Evolutionary conservation across 2,888 invertebrate genomes (phyloP), one percentile per base, ranked within the genome.

Genomic region (Lithophane ornitopus): DNA sequence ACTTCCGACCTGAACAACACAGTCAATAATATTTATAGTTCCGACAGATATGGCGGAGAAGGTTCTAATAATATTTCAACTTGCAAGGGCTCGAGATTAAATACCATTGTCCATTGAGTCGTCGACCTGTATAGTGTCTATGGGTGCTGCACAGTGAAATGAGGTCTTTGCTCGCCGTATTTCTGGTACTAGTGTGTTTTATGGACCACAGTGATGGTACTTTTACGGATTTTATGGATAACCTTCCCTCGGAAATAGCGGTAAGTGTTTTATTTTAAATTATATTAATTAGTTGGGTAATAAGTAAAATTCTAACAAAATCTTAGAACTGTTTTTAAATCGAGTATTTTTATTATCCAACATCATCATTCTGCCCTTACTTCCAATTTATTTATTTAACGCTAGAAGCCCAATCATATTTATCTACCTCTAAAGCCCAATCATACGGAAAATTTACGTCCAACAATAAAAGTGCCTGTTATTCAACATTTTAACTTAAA

Each of bases 241-340:
- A 80, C n/a, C 12, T 87, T 11, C 82, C 87, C 0, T 1, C 14
- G 0, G 86, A 85, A 16, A 41, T 88, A 3, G 65, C 68, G 41
- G 87, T 87, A 54, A 87, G 86, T 85, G 58, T 22, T 69, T 67
- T 66, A n/a, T n/a, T n/a, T n/a, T n/a, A n/a, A n/a, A n/a, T 44
- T 26, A 28, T 28, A 3, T 0, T 34, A 34, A 19, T 19, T 54
- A n/a, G 19, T 39, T 56, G 34, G 39, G 56, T 39, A 19, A 11
- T 26, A 26, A 1, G 46, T 22, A 9, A 49, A 34, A 16, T 34
- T 66, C 6, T 66, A 66, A n/a, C 46, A 34, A 49, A 28, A 28
- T 22, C 28, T 16, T 49, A 22, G 9, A 11, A 16, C 16, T 66
- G 12, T 9, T 65, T 49, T 34, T 49, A 49, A 14, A 49, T 34